These are phyloP conservation scores for Hyposoter dolosus DNA, from an alignment of 2,888 invertebrate genomes.

Conservation along the genomic window DNA sequence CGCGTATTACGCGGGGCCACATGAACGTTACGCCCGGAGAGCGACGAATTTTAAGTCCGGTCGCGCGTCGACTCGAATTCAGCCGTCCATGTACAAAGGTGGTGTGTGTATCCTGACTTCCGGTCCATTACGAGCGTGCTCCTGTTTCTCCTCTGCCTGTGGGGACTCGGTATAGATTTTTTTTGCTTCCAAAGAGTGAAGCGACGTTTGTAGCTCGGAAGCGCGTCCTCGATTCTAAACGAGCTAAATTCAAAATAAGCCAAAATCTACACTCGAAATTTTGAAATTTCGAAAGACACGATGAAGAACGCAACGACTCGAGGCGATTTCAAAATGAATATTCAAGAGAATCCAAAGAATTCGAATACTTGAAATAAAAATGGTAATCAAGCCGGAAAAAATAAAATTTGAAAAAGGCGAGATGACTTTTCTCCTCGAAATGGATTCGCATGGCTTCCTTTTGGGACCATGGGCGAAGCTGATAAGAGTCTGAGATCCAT, in stretches of 20 bases:
- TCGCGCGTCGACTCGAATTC: constrained; percentile 42
- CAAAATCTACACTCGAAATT: background rate
- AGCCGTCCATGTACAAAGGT: constrained; percentile 23
- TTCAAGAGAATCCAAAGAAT: no score
- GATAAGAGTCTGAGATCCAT: background rate
- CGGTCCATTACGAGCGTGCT: constrained; percentile 71
- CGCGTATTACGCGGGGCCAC: constrained; percentile 18
- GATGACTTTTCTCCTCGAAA: background rate
- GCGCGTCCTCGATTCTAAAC: background rate
- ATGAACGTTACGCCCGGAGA: constrained; percentile 35
- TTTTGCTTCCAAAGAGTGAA: background rate
- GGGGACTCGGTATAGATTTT: background rate
- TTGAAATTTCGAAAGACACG: no score
- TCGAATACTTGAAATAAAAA: background rate
- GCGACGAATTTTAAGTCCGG: constrained; percentile 48
- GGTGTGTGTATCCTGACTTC: constrained; percentile 74
- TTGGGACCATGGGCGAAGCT: background rate
- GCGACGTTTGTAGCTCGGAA: background rate
- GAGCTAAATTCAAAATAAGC: background rate
- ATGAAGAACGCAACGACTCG: no score
- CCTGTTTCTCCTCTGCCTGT: background rate
- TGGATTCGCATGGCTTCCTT: background rate
- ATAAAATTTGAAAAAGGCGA: background rate
- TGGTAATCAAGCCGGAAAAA: background rate
- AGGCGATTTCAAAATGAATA: no score